These are phyloP conservation scores for Globodera rostochiensis DNA, from an alignment of 1,140 invertebrate species.

Conservation along the genomic window DNA sequence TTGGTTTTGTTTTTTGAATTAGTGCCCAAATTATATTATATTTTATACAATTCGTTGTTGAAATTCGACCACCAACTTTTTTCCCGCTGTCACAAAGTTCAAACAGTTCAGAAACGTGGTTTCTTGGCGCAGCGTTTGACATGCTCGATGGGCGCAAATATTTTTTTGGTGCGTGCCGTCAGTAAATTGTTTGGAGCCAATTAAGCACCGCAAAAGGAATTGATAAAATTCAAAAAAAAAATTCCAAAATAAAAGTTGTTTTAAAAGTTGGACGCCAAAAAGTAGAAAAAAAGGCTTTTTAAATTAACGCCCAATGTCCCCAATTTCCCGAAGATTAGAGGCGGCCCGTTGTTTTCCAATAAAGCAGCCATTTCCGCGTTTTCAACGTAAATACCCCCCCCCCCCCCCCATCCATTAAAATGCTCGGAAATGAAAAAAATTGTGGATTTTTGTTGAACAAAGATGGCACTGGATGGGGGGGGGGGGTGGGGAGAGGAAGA, in stretches of 20 bases:
- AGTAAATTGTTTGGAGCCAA: background rate
- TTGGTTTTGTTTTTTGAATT: background rate
- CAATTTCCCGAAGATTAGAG: no score
- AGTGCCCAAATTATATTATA: background rate
- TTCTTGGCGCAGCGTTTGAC: background rate
- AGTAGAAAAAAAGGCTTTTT: background rate
- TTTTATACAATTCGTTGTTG: background rate
- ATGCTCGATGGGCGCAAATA: background rate
- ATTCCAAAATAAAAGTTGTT: background rate
- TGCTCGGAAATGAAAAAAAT: no score
- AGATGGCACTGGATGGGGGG: no score
- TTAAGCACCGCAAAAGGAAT: background rate
- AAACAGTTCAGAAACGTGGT: constrained; percentile 17
- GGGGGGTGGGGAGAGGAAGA: background rate
- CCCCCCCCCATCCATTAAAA: no score
- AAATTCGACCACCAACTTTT: background rate
- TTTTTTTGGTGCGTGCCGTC: background rate
- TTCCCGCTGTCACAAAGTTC: constrained; percentile 24
- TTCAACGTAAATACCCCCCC: no score
- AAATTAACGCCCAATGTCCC: no score
- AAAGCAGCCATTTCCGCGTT: no score
- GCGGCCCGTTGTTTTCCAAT: no score
- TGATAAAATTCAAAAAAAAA: background rate
- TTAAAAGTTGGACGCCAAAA: background rate
- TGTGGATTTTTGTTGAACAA: no score